A percentile compares a stretch with the other conserved stretches of the same genome.
These are phyloP conservation scores for Charadrius vociferus DNA, from an alignment of 2,113 vertebrate species.

Conservation along the genomic window DNA sequence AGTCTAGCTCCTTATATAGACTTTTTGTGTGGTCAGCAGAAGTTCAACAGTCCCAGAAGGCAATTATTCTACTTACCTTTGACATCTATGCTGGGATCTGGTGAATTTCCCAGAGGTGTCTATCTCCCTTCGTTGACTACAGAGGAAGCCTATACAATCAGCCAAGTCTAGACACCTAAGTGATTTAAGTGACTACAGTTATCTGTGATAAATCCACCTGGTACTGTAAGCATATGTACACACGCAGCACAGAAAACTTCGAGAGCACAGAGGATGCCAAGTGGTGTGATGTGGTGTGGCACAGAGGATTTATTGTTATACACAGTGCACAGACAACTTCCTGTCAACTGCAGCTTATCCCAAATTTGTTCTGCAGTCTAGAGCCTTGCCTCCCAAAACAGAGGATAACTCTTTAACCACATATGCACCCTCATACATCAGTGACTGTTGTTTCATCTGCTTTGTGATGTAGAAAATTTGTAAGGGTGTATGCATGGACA, in stretches of 20 bases:
- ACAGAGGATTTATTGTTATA: neutral
- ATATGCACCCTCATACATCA: accelerated
- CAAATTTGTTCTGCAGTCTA: neutral
- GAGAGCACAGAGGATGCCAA: neutral
- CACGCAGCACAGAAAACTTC: neutral
- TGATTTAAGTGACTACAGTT: neutral
- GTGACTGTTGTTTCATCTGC: neutral
- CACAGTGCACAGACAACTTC: neutral
- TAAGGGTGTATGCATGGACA: neutral
- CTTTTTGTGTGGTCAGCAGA: neutral
- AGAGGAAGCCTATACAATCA: neutral
- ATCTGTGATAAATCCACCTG: neutral
- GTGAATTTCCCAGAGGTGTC: neutral
- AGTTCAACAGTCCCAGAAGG: neutral
- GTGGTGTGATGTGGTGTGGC: neutral
- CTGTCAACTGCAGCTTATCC: neutral
- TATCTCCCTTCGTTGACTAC: neutral
- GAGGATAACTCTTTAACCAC: neutral
- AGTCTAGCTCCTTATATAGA: neutral
- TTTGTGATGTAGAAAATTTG: neutral
- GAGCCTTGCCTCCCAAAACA: neutral
- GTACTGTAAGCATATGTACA: neutral
- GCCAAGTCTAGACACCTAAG: neutral
- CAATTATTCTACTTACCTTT: neutral
- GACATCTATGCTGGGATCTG: neutral